Base-by-base conservation (phyloP, 2,113 vertebrate genomes). In the Calyptommatus sinebrachiatus region DNA sequence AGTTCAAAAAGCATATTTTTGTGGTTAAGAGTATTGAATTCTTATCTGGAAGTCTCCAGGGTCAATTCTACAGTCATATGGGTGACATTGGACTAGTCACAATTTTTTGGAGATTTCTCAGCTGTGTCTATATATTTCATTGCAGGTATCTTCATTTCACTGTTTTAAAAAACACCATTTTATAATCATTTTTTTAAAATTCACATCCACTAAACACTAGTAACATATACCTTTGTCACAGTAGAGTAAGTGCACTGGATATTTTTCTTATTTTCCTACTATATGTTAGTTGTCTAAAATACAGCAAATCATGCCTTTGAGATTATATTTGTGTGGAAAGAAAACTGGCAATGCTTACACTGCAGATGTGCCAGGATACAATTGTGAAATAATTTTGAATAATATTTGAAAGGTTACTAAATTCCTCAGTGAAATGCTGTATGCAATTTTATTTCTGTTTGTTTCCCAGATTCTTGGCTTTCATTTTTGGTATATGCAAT, bases 221-320 rank as follows among this genome's bases (percentile, higher is more conserved):
- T 89, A 75, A 85, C 70, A 45, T 26, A 79, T 61, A 45, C 80
- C 69, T 77, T 87, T 80, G 82, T 79, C 31, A 0, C 77, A 77
- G 63, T 24, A 68, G 11, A 70, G 77, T 21, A 24, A 0, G 29
- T 1, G 8, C 18, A 82, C 88, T 82, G 83, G 79, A 82, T 66
- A 71, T 65, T 0, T 5, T 78, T 87, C 5, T 41, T 76, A 79
- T 90, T 89, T 86, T 11, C 84, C 82, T 86, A 73, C 77, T 84
- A 71, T 76, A 87, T 79, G 90, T 90, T 87, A 85, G 74, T 81
- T 72, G 84, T 50, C 81, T 76, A 22, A 73, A 77, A 79, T 86
- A 73, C 80, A 88, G 71, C 65, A 62, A 69, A 84, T 81, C 45
- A 0, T 66, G 81, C 82, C 83, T 82, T 78, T 0, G 12, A 84